These are phyloP conservation scores for Melanocharis versteri DNA, from an alignment of 2,113 vertebrate genomes.

Conservation along the genomic window DNA sequence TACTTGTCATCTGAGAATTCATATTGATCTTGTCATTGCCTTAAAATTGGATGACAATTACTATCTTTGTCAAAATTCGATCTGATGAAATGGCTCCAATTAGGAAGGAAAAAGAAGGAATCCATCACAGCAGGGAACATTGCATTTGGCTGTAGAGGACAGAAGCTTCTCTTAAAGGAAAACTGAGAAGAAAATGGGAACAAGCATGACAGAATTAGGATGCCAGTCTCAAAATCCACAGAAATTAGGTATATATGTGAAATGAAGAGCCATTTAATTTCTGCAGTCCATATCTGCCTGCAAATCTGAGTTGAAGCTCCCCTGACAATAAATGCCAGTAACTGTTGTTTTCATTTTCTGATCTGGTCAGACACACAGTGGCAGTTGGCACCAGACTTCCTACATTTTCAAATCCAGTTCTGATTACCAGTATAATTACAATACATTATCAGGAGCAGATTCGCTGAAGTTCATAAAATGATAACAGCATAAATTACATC, in stretches of 20 bases:
- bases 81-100: slow-evolving; percentile 62
- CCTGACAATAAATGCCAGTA: not conserved
- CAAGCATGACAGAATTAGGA: not conserved
- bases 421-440: not conserved
- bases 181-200: not conserved
- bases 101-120: slow-evolving; percentile 61
- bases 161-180: slow-evolving; percentile 26
- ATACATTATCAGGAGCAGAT: not conserved
- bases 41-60: slow-evolving; percentile 67
- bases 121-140: slow-evolving; percentile 44
- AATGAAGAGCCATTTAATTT: not conserved
- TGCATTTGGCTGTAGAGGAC: slow-evolving; percentile 1
- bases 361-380: not conserved
- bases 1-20: slow-evolving; percentile 60
- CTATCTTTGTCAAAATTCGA: slow-evolving; percentile 66
- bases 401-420: not conserved
- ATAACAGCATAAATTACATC: not conserved
- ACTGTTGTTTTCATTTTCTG: not conserved
- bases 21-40: slow-evolving; percentile 64
- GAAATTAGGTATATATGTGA: not conserved
- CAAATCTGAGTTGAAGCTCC: not conserved
- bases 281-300: not conserved
- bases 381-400: not conserved
- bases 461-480: not conserved
- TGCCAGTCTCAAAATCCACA: not conserved